Base-by-base conservation (phyloP, 1,140 invertebrate species). In the Coenobita brevimanus region DNA sequence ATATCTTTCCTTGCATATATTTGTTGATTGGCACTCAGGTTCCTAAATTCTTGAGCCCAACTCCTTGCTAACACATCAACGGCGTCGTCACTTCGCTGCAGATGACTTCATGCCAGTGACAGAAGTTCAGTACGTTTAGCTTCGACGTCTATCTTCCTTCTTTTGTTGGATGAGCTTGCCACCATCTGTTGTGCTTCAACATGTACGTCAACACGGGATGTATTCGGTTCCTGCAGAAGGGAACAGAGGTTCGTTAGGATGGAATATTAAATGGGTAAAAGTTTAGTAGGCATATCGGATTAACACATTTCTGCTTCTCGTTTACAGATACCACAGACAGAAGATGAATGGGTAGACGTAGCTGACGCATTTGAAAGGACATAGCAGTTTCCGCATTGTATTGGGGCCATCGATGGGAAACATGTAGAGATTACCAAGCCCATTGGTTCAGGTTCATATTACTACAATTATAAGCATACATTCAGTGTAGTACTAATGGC, bases 361-460 rank as follows among this genome's bases (percentile, higher is more conserved):
- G n/a, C 54, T 57, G 54, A 57, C 54, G 54, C 54, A 13, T 57
- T 57, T 57, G 54, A 57, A 57, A 57, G 54, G 54, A 57, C 54
- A 57, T 57, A n/a, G 54, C 54, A 57, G 54, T 57, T 57, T 57
- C 54, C 54, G n/a, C n/a, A 10, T 10, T 13, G 13, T 10, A n/a
- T 10, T 13, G n/a, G n/a, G 10, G n/a, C n/a, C n/a, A n/a, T n/a
- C n/a, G n/a, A n/a, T n/a, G n/a, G n/a, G n/a, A n/a, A n/a, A n/a
- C n/a, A 57, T n/a, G 54, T 57, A 57, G 54, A 57, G n/a, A 57
- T 57, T 57, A 57, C 54, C 54, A 57, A 57, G n/a, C 54, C 54
- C 54, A 13, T 10, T n/a, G 54, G 54, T 57, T 57, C 54, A 57
- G 54, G 54, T 57, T n/a, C n/a, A n/a, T n/a, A n/a, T n/a, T n/a